These are phyloP conservation scores for Danaus plexippus DNA, from an alignment of 1,140 invertebrate genomes.

Conservation along the genomic window DNA sequence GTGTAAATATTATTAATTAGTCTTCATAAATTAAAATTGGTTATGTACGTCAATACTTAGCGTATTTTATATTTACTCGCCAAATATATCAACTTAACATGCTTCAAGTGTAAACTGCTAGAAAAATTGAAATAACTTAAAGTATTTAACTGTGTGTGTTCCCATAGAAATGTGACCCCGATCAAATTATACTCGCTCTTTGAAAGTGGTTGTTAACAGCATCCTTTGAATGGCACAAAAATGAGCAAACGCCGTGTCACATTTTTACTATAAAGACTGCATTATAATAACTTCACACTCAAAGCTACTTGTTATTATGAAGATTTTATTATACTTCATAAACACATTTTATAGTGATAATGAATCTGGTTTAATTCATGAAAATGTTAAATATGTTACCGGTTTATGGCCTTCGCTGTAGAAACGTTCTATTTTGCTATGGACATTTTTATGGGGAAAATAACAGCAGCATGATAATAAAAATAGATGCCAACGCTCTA, in stretches of 20 bases:
- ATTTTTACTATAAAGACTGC: slow-evolving; percentile 52
- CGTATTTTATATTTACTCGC: too few relatives aligned
- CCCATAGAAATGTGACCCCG: slow-evolving; percentile 67
- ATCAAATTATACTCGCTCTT: slow-evolving; percentile 69
- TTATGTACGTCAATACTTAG: too few relatives aligned
- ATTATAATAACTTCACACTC: slow-evolving; percentile 62
- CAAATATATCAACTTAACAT: too few relatives aligned
- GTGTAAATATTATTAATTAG: not conserved
- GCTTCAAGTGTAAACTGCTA: not conserved
- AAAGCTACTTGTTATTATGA: slow-evolving; percentile 35
- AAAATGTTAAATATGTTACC: slow-evolving; percentile 32
- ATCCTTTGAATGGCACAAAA: slow-evolving; percentile 65
- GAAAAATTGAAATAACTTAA: slow-evolving; percentile 17
- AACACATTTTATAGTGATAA: slow-evolving; percentile 41
- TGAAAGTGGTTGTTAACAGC: slow-evolving; percentile 69
- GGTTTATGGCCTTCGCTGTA: slow-evolving; percentile 8
- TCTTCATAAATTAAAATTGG: not conserved
- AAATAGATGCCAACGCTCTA: slow-evolving; percentile 4
- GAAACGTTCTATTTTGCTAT: not conserved
- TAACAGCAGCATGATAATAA: not conserved
- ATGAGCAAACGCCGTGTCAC: slow-evolving; percentile 64
- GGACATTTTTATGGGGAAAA: slow-evolving; percentile 8
- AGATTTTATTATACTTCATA: slow-evolving; percentile 47
- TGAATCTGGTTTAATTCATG: slow-evolving; percentile 33
- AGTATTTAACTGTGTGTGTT: slow-evolving; percentile 35